A percentile compares a stretch with the other conserved stretches of the same genome.
phyloP scores from a whole-genome alignment of 2,797 vertebrate species.

The Trematomus bernacchii region DNA sequence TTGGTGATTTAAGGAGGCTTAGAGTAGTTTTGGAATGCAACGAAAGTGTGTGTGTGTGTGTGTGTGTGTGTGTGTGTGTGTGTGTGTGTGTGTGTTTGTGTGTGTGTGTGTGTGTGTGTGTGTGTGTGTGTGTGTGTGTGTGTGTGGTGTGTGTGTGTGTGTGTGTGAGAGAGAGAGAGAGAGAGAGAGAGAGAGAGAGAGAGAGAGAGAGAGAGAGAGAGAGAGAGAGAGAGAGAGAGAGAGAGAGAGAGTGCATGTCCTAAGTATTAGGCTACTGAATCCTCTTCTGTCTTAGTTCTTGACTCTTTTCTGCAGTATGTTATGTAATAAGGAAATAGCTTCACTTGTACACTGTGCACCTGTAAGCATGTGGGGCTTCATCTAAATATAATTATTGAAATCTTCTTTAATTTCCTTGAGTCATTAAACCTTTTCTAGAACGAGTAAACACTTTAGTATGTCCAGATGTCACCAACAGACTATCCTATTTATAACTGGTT shows the following conservation, averaged over 20 bases:
- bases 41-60: slow-evolving; percentile 47
- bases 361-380: slow-evolving; percentile 19
- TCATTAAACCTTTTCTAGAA: no score
- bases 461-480: no score
- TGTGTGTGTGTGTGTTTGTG: slow-evolving; percentile 24
- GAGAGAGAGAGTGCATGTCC: slow-evolving; percentile 9
- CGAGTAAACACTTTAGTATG: no score
- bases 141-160: slow-evolving; percentile 5
- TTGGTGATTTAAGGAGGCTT: slow-evolving; percentile 77
- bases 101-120: slow-evolving; percentile 12
- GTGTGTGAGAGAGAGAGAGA: no score
- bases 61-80: slow-evolving; percentile 16
- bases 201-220: no score
- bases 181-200: no score
- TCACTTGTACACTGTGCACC: slow-evolving; percentile 29
- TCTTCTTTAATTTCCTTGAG: background rate
- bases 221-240: slow-evolving; percentile 8
- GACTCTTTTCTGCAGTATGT: slow-evolving; percentile 9
- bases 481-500: no score
- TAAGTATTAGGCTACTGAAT: slow-evolving; percentile 33
- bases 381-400: background rate
- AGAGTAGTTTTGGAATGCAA: slow-evolving; percentile 72
- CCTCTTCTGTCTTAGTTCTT: slow-evolving; percentile 17
- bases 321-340: slow-evolving; percentile 4
- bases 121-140: slow-evolving; percentile 15